These are phyloP conservation scores for Ceratothoa steindachneri DNA, from an alignment of 2,888 invertebrate genomes.

Conservation along the genomic window DNA sequence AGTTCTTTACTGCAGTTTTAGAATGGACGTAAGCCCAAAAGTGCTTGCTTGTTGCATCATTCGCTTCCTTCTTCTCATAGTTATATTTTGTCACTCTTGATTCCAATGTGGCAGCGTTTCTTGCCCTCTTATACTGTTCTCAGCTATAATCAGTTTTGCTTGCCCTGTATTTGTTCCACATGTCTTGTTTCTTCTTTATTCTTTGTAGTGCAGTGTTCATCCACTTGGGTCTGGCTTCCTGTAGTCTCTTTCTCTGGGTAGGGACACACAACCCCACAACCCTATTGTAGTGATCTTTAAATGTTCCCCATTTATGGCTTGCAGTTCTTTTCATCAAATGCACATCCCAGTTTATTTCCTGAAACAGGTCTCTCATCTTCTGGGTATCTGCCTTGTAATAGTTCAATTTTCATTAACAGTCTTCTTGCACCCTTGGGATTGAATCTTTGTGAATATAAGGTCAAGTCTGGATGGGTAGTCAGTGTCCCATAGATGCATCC, in stretches of 20 bases:
- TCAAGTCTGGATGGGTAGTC: constrained; percentile 16
- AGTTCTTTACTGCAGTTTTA: not conserved
- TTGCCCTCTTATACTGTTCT: not conserved
- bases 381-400: constrained; percentile 12
- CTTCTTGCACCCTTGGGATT: not conserved
- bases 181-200: not conserved
- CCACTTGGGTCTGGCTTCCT: constrained; percentile 14
- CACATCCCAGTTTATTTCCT: not conserved
- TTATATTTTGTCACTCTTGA: constrained; percentile 4
- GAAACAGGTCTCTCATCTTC: constrained; percentile 9
- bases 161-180: constrained; percentile 4
- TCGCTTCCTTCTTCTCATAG: not conserved
- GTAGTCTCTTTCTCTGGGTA: not conserved
- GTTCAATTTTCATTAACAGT: not conserved
- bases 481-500: constrained; percentile 16
- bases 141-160: not conserved
- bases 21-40: not conserved
- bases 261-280: constrained; percentile 9
- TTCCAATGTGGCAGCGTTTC: constrained; percentile 12
- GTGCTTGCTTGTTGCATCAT: not conserved
- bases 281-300: constrained; percentile 6
- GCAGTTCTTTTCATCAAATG: not conserved
- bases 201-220: constrained; percentile 7
- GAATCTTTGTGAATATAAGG: constrained; percentile 15
- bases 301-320: not conserved